Conservation (phyloP, 2,797 vertebrate genomes). For the Oreonectes daqikongensis region DNA sequence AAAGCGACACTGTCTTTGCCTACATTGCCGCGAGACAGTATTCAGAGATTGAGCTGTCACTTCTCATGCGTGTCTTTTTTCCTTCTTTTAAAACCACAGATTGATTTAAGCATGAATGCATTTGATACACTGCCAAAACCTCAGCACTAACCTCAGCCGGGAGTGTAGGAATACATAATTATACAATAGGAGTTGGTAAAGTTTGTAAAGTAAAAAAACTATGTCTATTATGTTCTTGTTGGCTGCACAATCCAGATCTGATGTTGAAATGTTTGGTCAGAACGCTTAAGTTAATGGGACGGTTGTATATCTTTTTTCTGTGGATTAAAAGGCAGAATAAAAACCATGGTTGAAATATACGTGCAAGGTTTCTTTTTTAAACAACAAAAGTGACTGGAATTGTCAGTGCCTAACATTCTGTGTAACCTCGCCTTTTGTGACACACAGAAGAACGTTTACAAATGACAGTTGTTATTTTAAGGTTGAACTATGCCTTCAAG, state of each 20-base stretch:
- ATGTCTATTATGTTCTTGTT: not conserved
- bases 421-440: not conserved
- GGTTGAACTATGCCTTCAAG: constrained; percentile 7
- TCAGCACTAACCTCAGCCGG: constrained; percentile 31
- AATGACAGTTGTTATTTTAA: not conserved
- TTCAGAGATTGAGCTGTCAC: constrained; percentile 54
- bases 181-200: constrained; percentile 14
- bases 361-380: not conserved
- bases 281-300: not conserved
- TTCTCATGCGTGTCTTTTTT: constrained; percentile 45
- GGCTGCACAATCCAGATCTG: not conserved
- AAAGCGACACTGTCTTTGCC: constrained; percentile 51
- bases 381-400: not conserved
- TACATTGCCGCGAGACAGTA: constrained; percentile 48
- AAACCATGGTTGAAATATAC: not conserved
- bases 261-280: not conserved
- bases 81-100: constrained; percentile 31
- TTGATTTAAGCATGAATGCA: constrained; percentile 46
- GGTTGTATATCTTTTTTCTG: not conserved
- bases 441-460: not conserved
- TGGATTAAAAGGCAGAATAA: not conserved
- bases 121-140: constrained; percentile 32
- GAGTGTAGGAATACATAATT: constrained; percentile 19
- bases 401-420: not conserved
- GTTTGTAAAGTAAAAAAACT: too few relatives aligned